A percentile compares a stretch with the other conserved stretches of the same genome.
Evolutionary conservation across 2,888 invertebrate genomes (phyloP).

Genomic region (Schizotus pectinicornis): DNA sequence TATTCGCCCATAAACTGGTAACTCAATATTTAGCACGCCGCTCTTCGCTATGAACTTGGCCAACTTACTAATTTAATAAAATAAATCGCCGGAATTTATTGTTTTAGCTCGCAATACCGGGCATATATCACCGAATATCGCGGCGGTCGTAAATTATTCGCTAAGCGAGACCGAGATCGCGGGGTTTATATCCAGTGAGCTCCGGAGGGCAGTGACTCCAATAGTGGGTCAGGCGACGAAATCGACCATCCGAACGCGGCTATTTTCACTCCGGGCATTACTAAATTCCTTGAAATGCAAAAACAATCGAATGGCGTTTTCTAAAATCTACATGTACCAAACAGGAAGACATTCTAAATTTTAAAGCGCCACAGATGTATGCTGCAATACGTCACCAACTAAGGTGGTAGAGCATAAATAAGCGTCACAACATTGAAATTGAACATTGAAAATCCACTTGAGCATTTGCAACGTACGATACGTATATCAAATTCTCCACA

Average conservation of each 20-base stretch:
- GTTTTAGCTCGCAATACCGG: background rate
- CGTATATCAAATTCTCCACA: too few relatives aligned
- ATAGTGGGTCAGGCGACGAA: too few relatives aligned
- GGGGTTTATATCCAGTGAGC: too few relatives aligned
- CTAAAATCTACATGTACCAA: background rate
- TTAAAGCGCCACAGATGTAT: too few relatives aligned
- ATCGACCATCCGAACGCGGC: background rate
- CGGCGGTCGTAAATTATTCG: conserved; percentile 3
- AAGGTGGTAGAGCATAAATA: too few relatives aligned
- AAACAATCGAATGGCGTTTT: background rate
- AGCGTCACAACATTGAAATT: too few relatives aligned
- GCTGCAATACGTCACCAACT: too few relatives aligned
- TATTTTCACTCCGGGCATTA: background rate
- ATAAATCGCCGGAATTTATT: conserved; percentile 9
- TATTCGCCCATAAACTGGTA: conserved; percentile 1
- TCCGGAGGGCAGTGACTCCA: too few relatives aligned
- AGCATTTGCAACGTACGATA: too few relatives aligned
- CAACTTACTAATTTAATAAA: conserved; percentile 3
- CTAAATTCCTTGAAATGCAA: background rate
- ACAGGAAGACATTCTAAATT: background rate
- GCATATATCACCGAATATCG: conserved; percentile 2
- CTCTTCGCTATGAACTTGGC: background rate
- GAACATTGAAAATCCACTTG: too few relatives aligned
- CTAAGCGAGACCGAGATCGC: background rate
- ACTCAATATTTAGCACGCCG: conserved; percentile 1